Evolutionary conservation across 2,113 vertebrate species (phyloP), one percentile per base, ranked within the genome.

Genomic region (Salminus brasiliensis): DNA sequence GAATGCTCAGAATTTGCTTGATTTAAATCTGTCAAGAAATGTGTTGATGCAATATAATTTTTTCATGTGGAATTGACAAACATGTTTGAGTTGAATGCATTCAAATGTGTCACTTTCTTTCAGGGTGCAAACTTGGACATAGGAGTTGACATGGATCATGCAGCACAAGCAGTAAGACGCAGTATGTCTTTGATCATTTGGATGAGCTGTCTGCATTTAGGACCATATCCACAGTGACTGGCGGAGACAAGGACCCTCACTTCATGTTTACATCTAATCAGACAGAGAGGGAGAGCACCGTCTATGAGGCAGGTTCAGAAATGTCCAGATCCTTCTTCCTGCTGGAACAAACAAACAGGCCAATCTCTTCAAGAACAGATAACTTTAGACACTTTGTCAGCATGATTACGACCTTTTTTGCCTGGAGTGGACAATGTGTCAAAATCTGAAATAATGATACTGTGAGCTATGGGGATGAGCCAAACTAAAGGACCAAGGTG

Each of bases 391-490:
- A 79, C 30, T 23, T 9, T 67, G 67, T 63, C 76, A 72, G n/a
- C 47, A 49, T 49, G 18, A 5, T 49, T 15, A 49, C 47, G 21
- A 18, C 5, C 47, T 49, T 49, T 72, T 79, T 71, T 71, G 66
- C 76, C 41, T 71, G 68, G 43, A 53, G 30, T 30, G 57, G 43
- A 71, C 67, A 52, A 15, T 2, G 2, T 18, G 39, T 71, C 76
- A 78, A 6, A 53, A 60, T 78, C 41, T 41, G 25, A 71, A 71
- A 71, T 78, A 60, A 78, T 52, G 76, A 78, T 78, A 71, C 47
- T 71, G 10, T 8, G 63, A 45, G 76, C 69, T 39, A 36, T 32
- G 6, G 34, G 36, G 11, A 45, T 45, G 53, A 69, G 59, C 4
- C 3, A 47, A 55, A 25, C 67, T 16, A 71, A 29, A 36, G 41